These are phyloP conservation scores for Dorcus hopei DNA, from an alignment of 2,888 invertebrate species.

Conservation along the genomic window DNA sequence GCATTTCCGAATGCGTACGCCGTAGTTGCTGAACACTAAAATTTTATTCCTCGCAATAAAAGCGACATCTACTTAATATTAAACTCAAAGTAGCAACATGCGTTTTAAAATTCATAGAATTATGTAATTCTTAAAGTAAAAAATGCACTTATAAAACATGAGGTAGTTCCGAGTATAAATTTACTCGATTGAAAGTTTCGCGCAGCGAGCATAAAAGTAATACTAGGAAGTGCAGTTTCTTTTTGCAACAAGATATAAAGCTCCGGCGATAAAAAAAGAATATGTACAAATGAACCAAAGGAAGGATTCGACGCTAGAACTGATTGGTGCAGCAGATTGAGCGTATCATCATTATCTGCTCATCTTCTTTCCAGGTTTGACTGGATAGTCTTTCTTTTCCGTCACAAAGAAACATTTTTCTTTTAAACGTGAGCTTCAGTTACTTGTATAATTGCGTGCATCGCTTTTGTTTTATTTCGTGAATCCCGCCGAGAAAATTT, in stretches of 20 bases:
- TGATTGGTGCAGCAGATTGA: conserved; percentile 44
- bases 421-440: conserved; percentile 14
- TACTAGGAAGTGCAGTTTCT: conserved; percentile 15
- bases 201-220: conserved; percentile 20
- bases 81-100: too few relatives aligned
- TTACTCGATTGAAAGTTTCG: conserved; percentile 19
- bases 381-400: conserved; percentile 36
- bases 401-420: conserved; percentile 34
- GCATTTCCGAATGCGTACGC: too few relatives aligned
- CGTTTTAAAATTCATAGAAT: too few relatives aligned
- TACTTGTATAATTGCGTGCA: conserved; percentile 19
- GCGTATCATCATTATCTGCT: conserved; percentile 44
- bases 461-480: not conserved
- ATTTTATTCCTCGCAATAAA: too few relatives aligned
- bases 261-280: conserved; percentile 16
- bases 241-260: conserved; percentile 14
- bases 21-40: too few relatives aligned
- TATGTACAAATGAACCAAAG: conserved; percentile 25
- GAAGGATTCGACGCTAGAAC: conserved; percentile 39
- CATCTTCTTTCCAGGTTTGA: conserved; percentile 36
- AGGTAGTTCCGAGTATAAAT: conserved; percentile 6
- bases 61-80: too few relatives aligned
- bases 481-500: not conserved
- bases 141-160: too few relatives aligned
- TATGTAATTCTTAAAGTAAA: too few relatives aligned